These are phyloP conservation scores for Rhineura floridana DNA, from an alignment of 2,113 vertebrate species.

Conservation along the genomic window DNA sequence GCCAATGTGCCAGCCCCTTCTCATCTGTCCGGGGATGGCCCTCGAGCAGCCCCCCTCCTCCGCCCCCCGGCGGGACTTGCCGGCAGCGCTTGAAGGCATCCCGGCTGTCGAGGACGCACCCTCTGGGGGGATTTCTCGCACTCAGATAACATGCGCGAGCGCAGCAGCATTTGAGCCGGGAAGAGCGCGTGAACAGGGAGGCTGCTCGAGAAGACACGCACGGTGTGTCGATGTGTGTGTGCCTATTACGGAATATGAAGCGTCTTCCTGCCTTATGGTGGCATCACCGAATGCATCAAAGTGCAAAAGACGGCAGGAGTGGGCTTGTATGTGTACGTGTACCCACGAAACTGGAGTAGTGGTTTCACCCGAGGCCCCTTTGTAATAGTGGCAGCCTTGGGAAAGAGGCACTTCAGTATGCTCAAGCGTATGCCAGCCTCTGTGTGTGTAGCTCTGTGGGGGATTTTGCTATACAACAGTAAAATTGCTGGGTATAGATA, in stretches of 20 bases:
- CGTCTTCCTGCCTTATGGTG: not conserved
- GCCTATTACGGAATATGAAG: too few species aligned
- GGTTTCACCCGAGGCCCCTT: not conserved
- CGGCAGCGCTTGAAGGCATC: conserved; percentile 17
- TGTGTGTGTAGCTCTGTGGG: not conserved
- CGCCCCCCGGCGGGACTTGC: conserved; percentile 41
- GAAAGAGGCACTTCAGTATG: too few species aligned
- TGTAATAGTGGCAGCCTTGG: not conserved
- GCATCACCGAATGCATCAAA: not conserved
- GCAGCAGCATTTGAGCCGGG: not conserved
- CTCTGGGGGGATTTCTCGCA: not conserved
- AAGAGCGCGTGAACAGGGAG: not conserved
- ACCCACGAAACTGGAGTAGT: not conserved
- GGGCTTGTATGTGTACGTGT: not conserved
- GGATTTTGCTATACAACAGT: not conserved
- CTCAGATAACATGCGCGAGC: not conserved
- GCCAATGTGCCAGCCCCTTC: conserved; percentile 72
- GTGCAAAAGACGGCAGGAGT: too few species aligned
- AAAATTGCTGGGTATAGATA: not conserved
- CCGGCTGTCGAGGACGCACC: not conserved
- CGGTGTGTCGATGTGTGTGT: not conserved
- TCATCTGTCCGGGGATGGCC: conserved; percentile 77
- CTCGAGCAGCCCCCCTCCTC: conserved; percentile 72
- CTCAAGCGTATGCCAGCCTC: not conserved
- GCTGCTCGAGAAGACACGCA: not conserved